Base-by-base conservation (phyloP, 1,140 invertebrate genomes). In the Platorchestia sp. region DNA sequence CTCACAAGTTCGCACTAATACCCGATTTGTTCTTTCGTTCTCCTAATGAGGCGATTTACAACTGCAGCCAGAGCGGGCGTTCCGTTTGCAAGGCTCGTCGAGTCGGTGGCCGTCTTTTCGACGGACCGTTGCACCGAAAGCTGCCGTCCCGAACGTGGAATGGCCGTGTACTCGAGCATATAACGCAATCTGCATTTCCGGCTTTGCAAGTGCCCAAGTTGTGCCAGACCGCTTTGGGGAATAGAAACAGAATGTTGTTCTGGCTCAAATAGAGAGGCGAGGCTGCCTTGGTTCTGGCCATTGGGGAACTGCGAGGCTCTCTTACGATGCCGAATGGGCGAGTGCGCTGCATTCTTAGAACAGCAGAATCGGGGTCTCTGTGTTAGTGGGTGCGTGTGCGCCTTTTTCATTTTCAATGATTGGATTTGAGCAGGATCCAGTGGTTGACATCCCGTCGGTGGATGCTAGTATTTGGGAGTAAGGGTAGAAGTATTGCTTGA, bases 151-250 rank as follows among this genome's bases (percentile, higher is more conserved):
- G 43, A 93, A 40, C 43, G 43, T 44, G 41, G 45, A 93, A 93
- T 93, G 91, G 44, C 45, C 10, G 91, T 45, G 91, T 93, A 47
- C 44, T 93, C 91, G 91, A 93, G 91, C 91, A 93, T 45, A 40
- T 93, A 93, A 93, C 91, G 91, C 91, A 45, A 93, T 93, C 91
- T 93, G 91, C 91, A 93, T 93, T 44, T 93, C 91, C 45, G 91
- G 45, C 91, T 93, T 47, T 93, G 91, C 36, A 90, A 90, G 87
- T 45, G 91, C 91, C 45, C 41, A 45, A 42, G 44, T 44, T 90
- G 87, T 43, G 87, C 87, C 87, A 90, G 87, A 45, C 87, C 44
- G 87, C 87, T 42, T 27, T 44, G 41, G 87, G 87, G 87, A 90
- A 90, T 90, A 45, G 87, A 45, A 90, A 90, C 44, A 45, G 87